Evolutionary conservation across 2,113 vertebrate genomes (phyloP).

Genomic region (Balaeniceps rex): DNA sequence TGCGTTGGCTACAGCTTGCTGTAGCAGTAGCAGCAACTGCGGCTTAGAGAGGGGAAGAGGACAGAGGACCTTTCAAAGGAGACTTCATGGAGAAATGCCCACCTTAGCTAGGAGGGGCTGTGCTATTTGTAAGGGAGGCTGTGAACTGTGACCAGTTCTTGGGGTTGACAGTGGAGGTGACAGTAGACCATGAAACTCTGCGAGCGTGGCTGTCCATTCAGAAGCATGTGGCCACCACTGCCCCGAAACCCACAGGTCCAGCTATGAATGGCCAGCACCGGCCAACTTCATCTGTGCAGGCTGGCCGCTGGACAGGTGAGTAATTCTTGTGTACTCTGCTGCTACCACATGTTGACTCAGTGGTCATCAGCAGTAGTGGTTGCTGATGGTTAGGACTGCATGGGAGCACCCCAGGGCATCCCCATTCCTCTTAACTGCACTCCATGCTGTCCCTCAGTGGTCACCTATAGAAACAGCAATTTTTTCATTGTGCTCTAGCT

Average conservation of each 20-base stretch:
- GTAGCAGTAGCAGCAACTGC: not conserved
- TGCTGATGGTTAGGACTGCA: not conserved
- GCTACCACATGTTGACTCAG: not conserved
- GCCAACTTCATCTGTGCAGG: not conserved
- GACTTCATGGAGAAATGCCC: not conserved
- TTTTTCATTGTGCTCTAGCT: not conserved
- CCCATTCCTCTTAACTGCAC: not conserved
- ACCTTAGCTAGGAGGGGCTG: not conserved
- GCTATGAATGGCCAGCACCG: fast-evolving
- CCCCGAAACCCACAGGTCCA: not conserved
- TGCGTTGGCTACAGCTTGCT: not conserved
- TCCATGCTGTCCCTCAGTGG: not conserved
- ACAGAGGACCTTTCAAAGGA: not conserved
- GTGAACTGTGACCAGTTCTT: not conserved
- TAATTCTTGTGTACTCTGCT: not conserved
- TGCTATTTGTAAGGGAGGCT: not conserved
- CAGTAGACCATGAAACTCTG: not conserved
- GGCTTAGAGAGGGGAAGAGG: not conserved
- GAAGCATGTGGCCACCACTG: not conserved
- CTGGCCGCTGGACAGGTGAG: not conserved
- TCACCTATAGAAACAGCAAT: not conserved
- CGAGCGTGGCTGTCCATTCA: not conserved
- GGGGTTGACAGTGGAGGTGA: not conserved
- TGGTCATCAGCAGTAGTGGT: not conserved
- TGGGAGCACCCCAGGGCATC: not conserved